Conservation (phyloP, 2,888 invertebrate species). For the Agrotis puta region DNA sequence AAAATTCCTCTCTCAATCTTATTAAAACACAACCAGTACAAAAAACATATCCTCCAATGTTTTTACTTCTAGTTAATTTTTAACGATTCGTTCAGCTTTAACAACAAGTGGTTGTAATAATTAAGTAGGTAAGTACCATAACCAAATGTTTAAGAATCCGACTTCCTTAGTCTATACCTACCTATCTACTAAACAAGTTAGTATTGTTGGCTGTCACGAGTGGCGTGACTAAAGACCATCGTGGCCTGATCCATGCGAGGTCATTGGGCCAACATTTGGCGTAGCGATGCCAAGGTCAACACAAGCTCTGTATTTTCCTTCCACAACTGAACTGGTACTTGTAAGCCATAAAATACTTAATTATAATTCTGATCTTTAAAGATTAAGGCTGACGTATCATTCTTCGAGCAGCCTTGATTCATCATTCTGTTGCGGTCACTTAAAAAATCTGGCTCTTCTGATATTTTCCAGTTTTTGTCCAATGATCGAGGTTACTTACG, state of each 20-base stretch:
- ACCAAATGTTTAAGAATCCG: constrained; percentile 48
- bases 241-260: constrained; percentile 80
- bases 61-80: neutral
- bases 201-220: constrained; percentile 69
- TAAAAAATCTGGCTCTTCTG: neutral
- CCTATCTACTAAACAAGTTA: constrained; percentile 38
- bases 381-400: constrained; percentile 63
- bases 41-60: neutral
- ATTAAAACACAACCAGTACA: neutral
- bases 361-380: constrained; percentile 71
- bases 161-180: constrained; percentile 57
- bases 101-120: constrained; percentile 49
- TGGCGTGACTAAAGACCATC: constrained; percentile 86
- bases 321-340: constrained; percentile 60
- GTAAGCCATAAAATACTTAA: constrained; percentile 66
- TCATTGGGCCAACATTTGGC: constrained; percentile 83
- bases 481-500: neutral
- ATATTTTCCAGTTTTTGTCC: neutral
- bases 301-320: constrained; percentile 68
- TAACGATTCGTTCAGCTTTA: constrained; percentile 39
- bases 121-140: constrained; percentile 53
- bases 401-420: constrained; percentile 27
- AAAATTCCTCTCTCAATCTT: neutral
- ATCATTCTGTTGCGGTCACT: constrained; percentile 27
- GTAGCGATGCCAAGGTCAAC: constrained; percentile 80